Evolutionary conservation across 37 sponge, comb jelly and placozoan species (phyloP).

Genomic region (Chondrilla cf. caribensis): DNA sequence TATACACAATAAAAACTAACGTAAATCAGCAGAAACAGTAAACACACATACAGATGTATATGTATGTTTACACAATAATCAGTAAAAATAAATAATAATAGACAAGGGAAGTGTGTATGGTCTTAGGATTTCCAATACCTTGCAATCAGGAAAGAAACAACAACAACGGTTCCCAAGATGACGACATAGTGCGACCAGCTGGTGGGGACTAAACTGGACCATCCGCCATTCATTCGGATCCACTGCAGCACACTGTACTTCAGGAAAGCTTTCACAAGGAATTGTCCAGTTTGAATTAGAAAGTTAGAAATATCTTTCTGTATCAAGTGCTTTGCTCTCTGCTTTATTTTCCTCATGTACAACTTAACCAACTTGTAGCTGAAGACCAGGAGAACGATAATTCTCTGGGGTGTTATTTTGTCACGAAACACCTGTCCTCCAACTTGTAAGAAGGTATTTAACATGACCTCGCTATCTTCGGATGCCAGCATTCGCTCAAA

Average conservation of each 20-base stretch:
- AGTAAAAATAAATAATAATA: too few species aligned
- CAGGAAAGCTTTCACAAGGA: background rate
- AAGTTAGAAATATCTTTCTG: background rate
- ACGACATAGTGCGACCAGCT: background rate
- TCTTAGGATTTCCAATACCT: background rate
- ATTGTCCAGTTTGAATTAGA: background rate
- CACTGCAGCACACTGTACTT: background rate
- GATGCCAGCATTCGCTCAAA: background rate
- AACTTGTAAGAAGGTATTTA: conserved; percentile 1
- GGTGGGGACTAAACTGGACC: background rate
- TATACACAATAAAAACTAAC: too few species aligned
- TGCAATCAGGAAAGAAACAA: background rate
- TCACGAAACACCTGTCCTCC: background rate
- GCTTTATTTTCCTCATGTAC: background rate
- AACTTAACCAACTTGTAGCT: conserved; percentile 17
- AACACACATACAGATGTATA: too few species aligned
- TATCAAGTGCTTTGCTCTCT: background rate
- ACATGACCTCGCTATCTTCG: background rate
- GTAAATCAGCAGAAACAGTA: too few species aligned
- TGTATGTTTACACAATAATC: too few species aligned
- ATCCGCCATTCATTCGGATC: background rate
- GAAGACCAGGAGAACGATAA: background rate
- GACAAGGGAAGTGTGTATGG: too few species aligned
- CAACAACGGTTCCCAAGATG: background rate
- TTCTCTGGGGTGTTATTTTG: background rate